Percentiles rank a stretch among this genome's conserved stretches.
Conservation (phyloP, 1,140 invertebrate genomes). For the Arion vulgaris region DNA sequence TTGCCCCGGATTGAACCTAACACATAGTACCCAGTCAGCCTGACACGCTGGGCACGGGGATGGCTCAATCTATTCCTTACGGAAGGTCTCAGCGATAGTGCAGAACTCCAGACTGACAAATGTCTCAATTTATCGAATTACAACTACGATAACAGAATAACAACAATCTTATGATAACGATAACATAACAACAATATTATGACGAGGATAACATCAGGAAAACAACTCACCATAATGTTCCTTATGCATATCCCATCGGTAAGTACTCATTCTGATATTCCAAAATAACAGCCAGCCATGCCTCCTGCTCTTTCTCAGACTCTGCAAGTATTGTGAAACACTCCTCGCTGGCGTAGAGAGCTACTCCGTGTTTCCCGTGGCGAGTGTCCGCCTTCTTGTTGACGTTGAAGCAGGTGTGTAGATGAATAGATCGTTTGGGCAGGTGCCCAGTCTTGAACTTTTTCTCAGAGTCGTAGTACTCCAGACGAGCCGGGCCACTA, state of each 20-base stretch:
- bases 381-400: conserved; percentile 83
- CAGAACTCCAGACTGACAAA: too few species aligned
- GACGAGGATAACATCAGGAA: background rate
- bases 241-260: conserved; percentile 37
- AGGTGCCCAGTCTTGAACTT: conserved; percentile 82
- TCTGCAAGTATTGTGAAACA: conserved; percentile 88
- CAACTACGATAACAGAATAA: too few species aligned
- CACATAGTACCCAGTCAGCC: too few species aligned
- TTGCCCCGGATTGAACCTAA: too few species aligned
- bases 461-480: conserved; percentile 94
- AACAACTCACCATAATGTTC: conserved; percentile 45
- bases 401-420: conserved; percentile 92
- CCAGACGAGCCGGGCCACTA: conserved; percentile 83
- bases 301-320: conserved; percentile 83
- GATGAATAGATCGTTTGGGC: conserved; percentile 83
- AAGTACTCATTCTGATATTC: conserved; percentile 69
- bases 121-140: too few species aligned
- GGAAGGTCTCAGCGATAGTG: too few species aligned
- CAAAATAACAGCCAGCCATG: conserved; percentile 86
- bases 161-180: too few species aligned
- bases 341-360: conserved; percentile 90
- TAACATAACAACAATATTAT: background rate
- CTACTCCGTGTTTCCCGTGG: conserved; percentile 85
- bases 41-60: too few species aligned
- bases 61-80: too few species aligned